A percentile compares a stretch with the other conserved stretches of the same genome.
Evolutionary conservation across 2,113 vertebrate species (phyloP).

Genomic region (Macquaria ambigua): DNA sequence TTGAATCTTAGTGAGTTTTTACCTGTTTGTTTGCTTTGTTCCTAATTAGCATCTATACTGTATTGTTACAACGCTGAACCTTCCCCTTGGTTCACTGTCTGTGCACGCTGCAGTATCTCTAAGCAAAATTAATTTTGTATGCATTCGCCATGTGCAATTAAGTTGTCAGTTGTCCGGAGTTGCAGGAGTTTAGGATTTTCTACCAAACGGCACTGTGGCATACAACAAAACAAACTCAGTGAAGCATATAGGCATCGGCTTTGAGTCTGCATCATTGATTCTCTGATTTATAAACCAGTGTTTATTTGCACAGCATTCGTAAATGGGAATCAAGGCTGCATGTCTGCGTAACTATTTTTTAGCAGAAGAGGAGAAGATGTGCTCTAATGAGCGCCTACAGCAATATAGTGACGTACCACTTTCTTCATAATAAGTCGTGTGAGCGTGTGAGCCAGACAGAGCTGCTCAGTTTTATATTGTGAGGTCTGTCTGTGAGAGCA

Average conservation of each 20-base stretch:
- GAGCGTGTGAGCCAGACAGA: not conserved
- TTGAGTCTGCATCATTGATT: not conserved
- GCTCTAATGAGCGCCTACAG: constrained; percentile 2
- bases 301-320: not conserved
- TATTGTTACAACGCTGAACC: not conserved
- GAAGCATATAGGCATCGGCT: constrained; percentile 1
- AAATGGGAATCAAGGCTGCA: constrained; percentile 4
- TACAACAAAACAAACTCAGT: constrained; percentile 16
- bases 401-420: not conserved
- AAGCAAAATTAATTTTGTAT: not conserved
- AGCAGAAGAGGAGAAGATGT: not conserved
- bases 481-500: not conserved
- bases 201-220: not conserved
- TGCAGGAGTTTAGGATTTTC: not conserved
- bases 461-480: not conserved
- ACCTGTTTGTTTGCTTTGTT: constrained; percentile 32
- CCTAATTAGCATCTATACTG: constrained; percentile 42
- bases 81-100: not conserved
- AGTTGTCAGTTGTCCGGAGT: not conserved
- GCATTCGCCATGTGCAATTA: not conserved
- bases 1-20: not conserved
- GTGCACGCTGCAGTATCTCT: not conserved
- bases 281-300: not conserved
- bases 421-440: not conserved
- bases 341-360: not conserved